Percentiles rank a stretch among this genome's conserved stretches.
Evolutionary conservation across 2,113 vertebrate genomes (phyloP).

Genomic region (Strix uralensis): DNA sequence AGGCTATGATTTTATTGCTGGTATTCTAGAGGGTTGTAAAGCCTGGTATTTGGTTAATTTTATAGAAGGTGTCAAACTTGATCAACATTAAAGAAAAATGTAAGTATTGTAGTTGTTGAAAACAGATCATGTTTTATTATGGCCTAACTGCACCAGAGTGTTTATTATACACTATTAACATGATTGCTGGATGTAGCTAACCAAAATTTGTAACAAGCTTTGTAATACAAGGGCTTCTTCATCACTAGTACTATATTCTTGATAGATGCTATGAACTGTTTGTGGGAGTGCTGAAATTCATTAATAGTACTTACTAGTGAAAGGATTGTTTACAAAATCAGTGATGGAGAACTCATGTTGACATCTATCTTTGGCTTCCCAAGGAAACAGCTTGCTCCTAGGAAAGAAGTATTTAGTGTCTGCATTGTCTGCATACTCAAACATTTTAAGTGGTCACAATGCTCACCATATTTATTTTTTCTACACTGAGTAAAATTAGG

Average conservation of each 20-base stretch:
- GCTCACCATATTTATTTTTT: neutral
- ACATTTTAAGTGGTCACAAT: neutral
- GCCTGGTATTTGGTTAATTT: neutral
- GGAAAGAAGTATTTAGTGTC: neutral
- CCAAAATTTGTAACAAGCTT: neutral
- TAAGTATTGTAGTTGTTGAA: neutral
- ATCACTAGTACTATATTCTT: neutral
- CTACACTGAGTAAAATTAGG: neutral
- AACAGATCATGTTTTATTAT: neutral
- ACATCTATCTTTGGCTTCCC: neutral
- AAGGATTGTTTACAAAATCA: neutral
- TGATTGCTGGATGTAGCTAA: neutral
- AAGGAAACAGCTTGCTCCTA: neutral
- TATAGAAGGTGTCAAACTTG: neutral
- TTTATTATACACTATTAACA: neutral
- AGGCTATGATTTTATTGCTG: neutral
- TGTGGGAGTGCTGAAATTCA: neutral
- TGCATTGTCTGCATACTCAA: neutral
- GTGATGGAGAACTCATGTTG: neutral
- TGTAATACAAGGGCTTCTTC: neutral
- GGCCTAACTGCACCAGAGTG: neutral
- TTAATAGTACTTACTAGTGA: neutral
- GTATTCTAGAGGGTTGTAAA: neutral
- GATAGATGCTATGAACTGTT: neutral
- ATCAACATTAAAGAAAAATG: neutral